phyloP scores from a whole-genome alignment of 2,888 invertebrate species.

The Sisyra nigra region DNA sequence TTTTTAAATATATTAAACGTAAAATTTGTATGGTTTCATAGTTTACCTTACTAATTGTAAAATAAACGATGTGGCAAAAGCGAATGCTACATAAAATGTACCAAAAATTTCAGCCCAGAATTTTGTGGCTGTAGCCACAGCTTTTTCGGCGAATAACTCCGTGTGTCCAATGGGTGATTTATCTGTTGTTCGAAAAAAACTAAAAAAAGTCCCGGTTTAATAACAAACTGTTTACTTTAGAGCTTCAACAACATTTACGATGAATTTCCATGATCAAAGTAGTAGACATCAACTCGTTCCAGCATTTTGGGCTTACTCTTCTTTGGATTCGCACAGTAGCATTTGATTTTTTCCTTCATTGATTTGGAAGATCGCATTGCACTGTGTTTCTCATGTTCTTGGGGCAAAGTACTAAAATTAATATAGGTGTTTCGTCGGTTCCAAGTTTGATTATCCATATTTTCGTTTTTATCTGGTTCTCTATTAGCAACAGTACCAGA shows the following conservation, averaged over 20 bases:
- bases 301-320: conserved; percentile 7
- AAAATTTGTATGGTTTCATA: too few relatives aligned
- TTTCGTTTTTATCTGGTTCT: too few relatives aligned
- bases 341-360: too few relatives aligned
- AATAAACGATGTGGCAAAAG: conserved; percentile 41
- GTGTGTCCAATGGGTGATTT: conserved; percentile 37
- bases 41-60: conserved; percentile 36
- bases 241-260: conserved; percentile 27
- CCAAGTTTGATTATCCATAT: too few relatives aligned
- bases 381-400: too few relatives aligned
- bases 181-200: conserved; percentile 45
- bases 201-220: conserved; percentile 17
- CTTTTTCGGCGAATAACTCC: conserved; percentile 38
- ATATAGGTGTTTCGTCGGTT: too few relatives aligned
- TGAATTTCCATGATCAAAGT: conserved; percentile 50
- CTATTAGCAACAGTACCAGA: not conserved
- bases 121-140: conserved; percentile 37
- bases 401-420: too few relatives aligned
- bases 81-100: conserved; percentile 38
- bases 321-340: too few relatives aligned
- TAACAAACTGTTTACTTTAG: not conserved
- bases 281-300: conserved; percentile 43
- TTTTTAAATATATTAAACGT: too few relatives aligned
- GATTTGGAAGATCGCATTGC: too few relatives aligned
- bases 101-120: conserved; percentile 56